Percentiles rank a stretch among this genome's conserved stretches.
Evolutionary conservation across 1,140 invertebrate species (phyloP).

Genomic region (Papilio glaucus): DNA sequence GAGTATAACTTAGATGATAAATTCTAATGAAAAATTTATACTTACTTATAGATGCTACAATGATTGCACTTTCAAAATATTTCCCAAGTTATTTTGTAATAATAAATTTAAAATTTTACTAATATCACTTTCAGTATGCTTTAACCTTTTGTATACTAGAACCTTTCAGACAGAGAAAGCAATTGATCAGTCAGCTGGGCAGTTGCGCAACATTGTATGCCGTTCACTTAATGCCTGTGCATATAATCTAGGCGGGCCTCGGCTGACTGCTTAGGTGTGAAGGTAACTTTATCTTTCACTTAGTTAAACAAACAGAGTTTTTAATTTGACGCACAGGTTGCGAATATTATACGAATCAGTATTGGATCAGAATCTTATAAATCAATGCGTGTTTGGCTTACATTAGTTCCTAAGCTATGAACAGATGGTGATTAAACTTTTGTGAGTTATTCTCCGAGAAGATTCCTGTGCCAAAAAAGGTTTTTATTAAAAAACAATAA

Average conservation of each 20-base stretch:
- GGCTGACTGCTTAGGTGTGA: constrained; percentile 28
- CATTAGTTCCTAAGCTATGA: too few relatives aligned
- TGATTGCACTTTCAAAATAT: too few relatives aligned
- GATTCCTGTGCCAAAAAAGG: too few relatives aligned
- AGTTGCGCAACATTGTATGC: constrained; percentile 7
- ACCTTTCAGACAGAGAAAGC: constrained; percentile 22
- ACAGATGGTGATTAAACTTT: too few relatives aligned
- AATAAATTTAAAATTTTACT: neutral
- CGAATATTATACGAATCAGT: too few relatives aligned
- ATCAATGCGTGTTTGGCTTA: too few relatives aligned
- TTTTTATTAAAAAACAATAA: too few relatives aligned
- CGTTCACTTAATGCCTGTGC: constrained; percentile 29
- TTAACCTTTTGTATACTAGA: neutral
- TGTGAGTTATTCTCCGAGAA: too few relatives aligned
- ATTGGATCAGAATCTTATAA: too few relatives aligned
- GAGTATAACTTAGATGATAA: too few relatives aligned
- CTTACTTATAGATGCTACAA: neutral
- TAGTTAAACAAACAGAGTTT: constrained; percentile 5
- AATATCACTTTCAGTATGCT: neutral
- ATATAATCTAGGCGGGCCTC: constrained; percentile 25
- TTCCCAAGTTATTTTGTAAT: too few relatives aligned
- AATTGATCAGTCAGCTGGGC: constrained; percentile 19
- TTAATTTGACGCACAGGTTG: neutral
- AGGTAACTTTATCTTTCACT: constrained; percentile 32
- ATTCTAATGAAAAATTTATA: too few relatives aligned